Evolutionary conservation across 2,113 vertebrate genomes (phyloP), one percentile per base, ranked within the genome.

Genomic region (Sinocyclocheilus grahami): DNA sequence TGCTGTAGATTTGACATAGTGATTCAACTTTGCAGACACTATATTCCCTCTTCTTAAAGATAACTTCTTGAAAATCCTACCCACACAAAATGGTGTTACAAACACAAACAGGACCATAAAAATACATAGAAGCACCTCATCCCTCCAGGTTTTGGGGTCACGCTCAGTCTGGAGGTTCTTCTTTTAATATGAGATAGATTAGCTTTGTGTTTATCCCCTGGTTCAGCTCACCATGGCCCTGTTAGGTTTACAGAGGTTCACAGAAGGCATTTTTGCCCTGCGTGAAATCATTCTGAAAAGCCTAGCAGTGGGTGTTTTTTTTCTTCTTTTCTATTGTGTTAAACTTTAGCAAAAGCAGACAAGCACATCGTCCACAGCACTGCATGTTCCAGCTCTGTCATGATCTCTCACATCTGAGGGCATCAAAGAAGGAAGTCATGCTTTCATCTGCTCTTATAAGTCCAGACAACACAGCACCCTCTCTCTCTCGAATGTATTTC

Each of bases 131-230:
- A 76, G 72, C 6, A 51, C 46, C 42, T 39, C 42, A 63, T 58
- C 71, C 63, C 77, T 75, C 46, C 18, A 80, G 77, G 74, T 85
- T 78, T 75, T 42, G 10, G 7, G 78, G 30, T 63, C 37, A 80
- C 11, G 18, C 27, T 60, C 53, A n/a, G 11, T 79, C 9, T 6
- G 20, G 53, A 82, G 24, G 60, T 82, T 82, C 24, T 63, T 81
- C 16, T 67, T 65, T 27, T 27, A 84, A 80, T 74, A 24, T 20
- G 71, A 74, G 90, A 93, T 93, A 92, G 92, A 93, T 94, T 91
- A 91, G 89, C 89, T 83, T 85, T 78, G 89, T 89, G 86, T 93
- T 91, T 92, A 92, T 93, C 92, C 92, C 85, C 55, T 60, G 53
- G 87, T 88, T 90, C 90, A 91, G 84, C 88, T 84, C 71, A 85